Evolutionary conservation across 2,113 vertebrate species (phyloP), one percentile per base, ranked within the genome.

Genomic region (Chiloscyllium plagiosum): DNA sequence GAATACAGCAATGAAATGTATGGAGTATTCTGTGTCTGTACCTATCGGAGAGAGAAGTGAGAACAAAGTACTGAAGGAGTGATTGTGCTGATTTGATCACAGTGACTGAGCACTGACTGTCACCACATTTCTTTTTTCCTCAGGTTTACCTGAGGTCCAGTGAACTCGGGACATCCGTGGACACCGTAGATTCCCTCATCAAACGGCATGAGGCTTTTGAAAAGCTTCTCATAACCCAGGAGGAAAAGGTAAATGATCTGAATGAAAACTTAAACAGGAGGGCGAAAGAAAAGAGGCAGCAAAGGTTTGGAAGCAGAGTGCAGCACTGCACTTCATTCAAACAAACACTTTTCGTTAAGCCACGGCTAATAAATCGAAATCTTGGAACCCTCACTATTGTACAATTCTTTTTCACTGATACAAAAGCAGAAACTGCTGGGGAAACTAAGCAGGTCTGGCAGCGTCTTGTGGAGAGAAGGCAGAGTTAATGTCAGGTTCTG

Each of bases 131-230:
- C 4, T 42, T 37, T n/a, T 61, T 96, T 52, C 42, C 42, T 47
- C 96, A 99, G 98, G 97, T 98, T 78, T 97, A 98, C 97, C 96
- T 99, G 97, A 98, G 98, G 97, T 98, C 97, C 97, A 97, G 98
- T 96, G 97, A 97, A 96, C 96, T 98, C 0, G 98, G 98, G 95
- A 97, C 96, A 86, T 98, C 98, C 0, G 98, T 98, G 96, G 98
- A 98, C 95, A 98, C 98, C 96, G 97, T 98, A 3, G 98, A 99
- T 2, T 97, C 96, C 96, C 96, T 98, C 96, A 98, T 99, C 96
- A 98, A 96, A 96, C 98, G 98, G 66, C 98, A 99, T 0, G 97
- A 98, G 47, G 97, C 98, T 95, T 99, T 99, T 96, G 98, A 98
- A 97, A 99, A 99, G 96, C 97, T 99, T 96, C 98, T 99, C 94